Percentiles rank a stretch among this genome's conserved stretches.
Conservation (phyloP, 2,888 invertebrate species). For the Eristalinus aeneus region DNA sequence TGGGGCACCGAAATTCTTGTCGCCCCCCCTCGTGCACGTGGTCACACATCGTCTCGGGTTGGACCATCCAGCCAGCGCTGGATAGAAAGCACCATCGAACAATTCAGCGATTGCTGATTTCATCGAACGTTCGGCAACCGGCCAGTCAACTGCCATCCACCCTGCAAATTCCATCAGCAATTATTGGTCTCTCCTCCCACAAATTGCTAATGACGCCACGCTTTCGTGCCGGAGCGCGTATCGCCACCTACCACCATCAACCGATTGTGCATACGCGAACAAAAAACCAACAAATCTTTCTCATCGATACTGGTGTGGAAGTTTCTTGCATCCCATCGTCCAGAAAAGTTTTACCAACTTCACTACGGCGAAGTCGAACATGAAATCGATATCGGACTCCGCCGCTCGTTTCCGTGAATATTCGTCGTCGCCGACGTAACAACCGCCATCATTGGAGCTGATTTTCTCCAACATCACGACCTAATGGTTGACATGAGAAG, state of each 20-base stretch:
- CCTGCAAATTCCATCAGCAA: too few relatives aligned
- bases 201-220: too few relatives aligned
- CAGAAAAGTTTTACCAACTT: not conserved
- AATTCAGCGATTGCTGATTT: not conserved
- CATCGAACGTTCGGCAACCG: not conserved
- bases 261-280: not conserved
- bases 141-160: too few relatives aligned
- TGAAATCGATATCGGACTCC: too few relatives aligned
- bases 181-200: too few relatives aligned
- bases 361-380: conserved; percentile 7
- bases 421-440: too few relatives aligned
- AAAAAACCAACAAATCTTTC: not conserved
- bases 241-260: not conserved
- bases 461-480: too few relatives aligned
- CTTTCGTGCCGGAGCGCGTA: too few relatives aligned
- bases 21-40: too few relatives aligned
- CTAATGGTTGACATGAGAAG: too few relatives aligned
- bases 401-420: too few relatives aligned
- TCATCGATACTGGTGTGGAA: not conserved
- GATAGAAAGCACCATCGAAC: not conserved
- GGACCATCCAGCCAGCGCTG: not conserved
- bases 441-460: too few relatives aligned
- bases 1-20: not conserved
- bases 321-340: conserved; percentile 1
- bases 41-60: not conserved